phyloP scores from a whole-genome alignment of 2,888 invertebrate species.

The Micoletzkya japonica region DNA sequence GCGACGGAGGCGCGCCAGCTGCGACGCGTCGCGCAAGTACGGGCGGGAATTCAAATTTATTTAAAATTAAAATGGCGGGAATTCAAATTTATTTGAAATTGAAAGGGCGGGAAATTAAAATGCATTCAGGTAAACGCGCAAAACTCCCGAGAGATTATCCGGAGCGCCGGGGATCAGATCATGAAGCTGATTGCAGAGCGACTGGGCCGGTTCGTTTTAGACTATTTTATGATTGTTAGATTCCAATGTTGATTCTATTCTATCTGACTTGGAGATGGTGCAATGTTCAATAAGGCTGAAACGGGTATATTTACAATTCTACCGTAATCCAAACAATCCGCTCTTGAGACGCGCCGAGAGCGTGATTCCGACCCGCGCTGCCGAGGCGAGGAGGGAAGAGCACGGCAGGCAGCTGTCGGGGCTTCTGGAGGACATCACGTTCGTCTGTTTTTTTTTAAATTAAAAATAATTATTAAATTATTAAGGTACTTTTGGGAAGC shows the following conservation, averaged over 20 bases:
- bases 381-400: constrained; percentile 37
- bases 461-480: background rate
- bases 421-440: constrained; percentile 49
- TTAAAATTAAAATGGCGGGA: background rate
- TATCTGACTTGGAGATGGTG: background rate
- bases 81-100: background rate
- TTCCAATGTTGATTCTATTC: background rate
- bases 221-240: background rate
- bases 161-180: constrained; percentile 88
- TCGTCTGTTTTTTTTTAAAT: constrained; percentile 19
- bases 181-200: constrained; percentile 65
- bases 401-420: constrained; percentile 41
- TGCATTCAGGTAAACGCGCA: constrained; percentile 78
- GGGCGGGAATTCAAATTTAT: background rate
- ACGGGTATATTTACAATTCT: no score
- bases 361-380: constrained; percentile 17
- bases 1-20: constrained; percentile 26
- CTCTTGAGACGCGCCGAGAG: constrained; percentile 22
- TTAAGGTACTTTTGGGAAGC: background rate
- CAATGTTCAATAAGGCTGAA: no score
- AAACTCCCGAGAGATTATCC: constrained; percentile 86
- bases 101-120: background rate
- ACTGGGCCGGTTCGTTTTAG: constrained; percentile 13
- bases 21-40: constrained; percentile 13
- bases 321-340: no score